Evolutionary conservation across 2,113 vertebrate genomes (phyloP).

Genomic region (Pachyramphus minor): DNA sequence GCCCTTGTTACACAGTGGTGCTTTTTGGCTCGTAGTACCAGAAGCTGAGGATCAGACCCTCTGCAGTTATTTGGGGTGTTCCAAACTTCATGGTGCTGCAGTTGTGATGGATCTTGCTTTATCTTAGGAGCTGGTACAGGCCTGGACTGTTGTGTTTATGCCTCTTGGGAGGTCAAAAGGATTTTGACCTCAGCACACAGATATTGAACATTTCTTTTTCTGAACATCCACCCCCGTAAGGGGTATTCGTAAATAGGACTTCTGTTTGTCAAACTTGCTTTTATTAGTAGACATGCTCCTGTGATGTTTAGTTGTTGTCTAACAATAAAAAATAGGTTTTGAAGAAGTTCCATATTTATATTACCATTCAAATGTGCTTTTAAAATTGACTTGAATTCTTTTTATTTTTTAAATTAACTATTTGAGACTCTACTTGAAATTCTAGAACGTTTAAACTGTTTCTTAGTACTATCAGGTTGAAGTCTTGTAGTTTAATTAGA

Average conservation of each 20-base stretch:
- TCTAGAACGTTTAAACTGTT: neutral
- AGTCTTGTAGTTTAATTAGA: neutral
- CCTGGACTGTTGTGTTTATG: neutral
- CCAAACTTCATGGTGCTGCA: slow-evolving; percentile 6
- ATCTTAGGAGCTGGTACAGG: neutral
- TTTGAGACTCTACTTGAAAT: neutral
- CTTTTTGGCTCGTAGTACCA: neutral
- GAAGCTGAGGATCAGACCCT: slow-evolving; percentile 8
- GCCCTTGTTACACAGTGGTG: neutral
- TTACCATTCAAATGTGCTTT: neutral
- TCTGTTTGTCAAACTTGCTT: neutral
- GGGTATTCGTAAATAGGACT: neutral
- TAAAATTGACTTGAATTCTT: neutral
- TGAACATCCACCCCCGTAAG: neutral
- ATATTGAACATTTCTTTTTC: neutral
- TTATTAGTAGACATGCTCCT: neutral
- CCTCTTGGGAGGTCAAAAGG: neutral
- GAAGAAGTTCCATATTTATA: neutral
- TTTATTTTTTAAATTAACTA: neutral
- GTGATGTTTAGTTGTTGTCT: neutral
- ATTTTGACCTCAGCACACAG: neutral
- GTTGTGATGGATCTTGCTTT: neutral
- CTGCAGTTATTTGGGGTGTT: neutral
- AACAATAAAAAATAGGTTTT: neutral
- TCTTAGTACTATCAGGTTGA: neutral